A percentile compares a stretch with the other conserved stretches of the same genome.
Evolutionary conservation across 2,888 invertebrate species (phyloP).

Genomic region (Ferdinandea cuprea): DNA sequence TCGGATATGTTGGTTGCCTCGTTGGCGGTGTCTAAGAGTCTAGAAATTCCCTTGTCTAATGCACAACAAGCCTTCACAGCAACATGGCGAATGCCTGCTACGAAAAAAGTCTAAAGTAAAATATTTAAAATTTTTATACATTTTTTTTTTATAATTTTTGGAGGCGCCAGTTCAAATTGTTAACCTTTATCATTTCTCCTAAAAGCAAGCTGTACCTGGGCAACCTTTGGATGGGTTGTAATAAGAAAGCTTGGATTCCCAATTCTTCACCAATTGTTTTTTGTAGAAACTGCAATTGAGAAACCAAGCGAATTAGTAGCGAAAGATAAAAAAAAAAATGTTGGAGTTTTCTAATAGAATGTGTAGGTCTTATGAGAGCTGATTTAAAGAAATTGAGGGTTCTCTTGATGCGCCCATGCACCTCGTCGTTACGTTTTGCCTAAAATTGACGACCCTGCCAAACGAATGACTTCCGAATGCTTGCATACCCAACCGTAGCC

Average conservation of each 20-base stretch:
- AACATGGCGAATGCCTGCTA: not conserved
- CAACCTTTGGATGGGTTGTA: constrained; percentile 35
- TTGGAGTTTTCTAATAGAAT: too few relatives aligned
- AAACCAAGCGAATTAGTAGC: too few relatives aligned
- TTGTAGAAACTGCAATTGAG: constrained; percentile 4
- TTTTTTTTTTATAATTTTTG: too few relatives aligned
- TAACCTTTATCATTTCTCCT: constrained; percentile 6
- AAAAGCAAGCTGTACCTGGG: constrained; percentile 16
- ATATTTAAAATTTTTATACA: too few relatives aligned
- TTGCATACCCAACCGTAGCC: too few relatives aligned
- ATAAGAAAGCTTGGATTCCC: constrained; percentile 24
- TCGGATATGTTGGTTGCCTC: constrained; percentile 19
- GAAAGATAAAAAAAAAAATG: not conserved
- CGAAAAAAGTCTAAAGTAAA: not conserved
- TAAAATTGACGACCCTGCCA: too few relatives aligned
- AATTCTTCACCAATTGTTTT: constrained; percentile 1
- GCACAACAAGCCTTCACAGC: not conserved
- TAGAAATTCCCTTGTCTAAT: not conserved
- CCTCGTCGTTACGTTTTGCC: too few relatives aligned
- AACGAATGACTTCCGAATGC: too few relatives aligned
- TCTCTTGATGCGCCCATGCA: too few relatives aligned
- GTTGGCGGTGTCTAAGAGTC: not conserved
- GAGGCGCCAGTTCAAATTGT: too few relatives aligned
- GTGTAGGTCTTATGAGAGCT: too few relatives aligned
- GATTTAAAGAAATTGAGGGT: too few relatives aligned